Evolutionary conservation across 2,888 invertebrate genomes (phyloP).

Genomic region (Chirona hameri): DNA sequence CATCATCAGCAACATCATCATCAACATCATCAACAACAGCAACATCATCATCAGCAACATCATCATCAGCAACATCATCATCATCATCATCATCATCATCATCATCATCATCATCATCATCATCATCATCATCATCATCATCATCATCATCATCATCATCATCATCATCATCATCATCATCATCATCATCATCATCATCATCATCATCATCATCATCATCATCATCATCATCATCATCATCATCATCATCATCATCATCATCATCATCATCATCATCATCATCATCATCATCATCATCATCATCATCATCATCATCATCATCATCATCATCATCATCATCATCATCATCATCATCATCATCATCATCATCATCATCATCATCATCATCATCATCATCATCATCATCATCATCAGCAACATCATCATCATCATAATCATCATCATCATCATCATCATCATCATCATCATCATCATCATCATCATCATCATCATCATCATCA

Average conservation of each 20-base stretch:
- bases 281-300: conserved; percentile 22
- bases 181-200: conserved; percentile 22
- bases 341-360: conserved; percentile 22
- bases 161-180: conserved; percentile 22
- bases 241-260: conserved; percentile 22
- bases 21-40: no score
- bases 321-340: conserved; percentile 22
- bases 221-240: conserved; percentile 22
- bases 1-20: no score
- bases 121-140: conserved; percentile 22
- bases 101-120: conserved; percentile 22
- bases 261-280: conserved; percentile 22
- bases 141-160: conserved; percentile 22
- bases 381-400: conserved; percentile 22
- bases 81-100: no score
- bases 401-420: no score
- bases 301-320: conserved; percentile 22
- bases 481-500: conserved; percentile 22
- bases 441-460: conserved; percentile 22
- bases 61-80: no score
- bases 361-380: conserved; percentile 22
- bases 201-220: conserved; percentile 22
- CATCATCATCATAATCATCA: no score
- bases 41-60: no score
- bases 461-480: conserved; percentile 22